Conservation (phyloP, 2,113 vertebrate species). For the Dolichallabes microphthalmus region DNA sequence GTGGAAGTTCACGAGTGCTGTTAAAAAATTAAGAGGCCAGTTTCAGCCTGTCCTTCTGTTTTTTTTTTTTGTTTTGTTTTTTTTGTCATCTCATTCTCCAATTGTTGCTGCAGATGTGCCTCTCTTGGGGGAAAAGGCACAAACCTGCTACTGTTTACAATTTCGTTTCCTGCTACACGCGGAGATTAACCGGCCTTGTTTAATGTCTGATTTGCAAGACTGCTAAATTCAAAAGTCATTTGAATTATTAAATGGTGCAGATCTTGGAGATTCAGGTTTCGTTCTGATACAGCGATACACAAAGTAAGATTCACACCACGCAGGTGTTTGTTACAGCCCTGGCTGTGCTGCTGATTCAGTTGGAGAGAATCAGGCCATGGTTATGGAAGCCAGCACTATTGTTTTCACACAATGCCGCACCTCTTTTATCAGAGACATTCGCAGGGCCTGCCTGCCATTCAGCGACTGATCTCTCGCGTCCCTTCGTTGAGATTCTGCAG, state of each 20-base stretch:
- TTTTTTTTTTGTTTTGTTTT: too few species aligned
- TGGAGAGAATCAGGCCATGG: constrained; percentile 24
- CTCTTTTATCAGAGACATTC: constrained; percentile 18
- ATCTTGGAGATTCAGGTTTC: constrained; percentile 47
- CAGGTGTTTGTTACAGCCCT: constrained; percentile 44
- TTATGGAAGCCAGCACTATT: constrained; percentile 18
- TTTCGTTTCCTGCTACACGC: constrained; percentile 18
- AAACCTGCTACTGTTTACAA: constrained; percentile 1
- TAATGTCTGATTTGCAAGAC: constrained; percentile 34
- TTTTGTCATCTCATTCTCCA: background rate
- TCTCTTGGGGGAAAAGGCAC: background rate
- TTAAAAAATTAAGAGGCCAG: background rate
- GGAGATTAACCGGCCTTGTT: background rate
- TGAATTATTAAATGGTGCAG: constrained; percentile 40
- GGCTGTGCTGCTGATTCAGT: constrained; percentile 2
- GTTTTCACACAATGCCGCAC: constrained; percentile 16
- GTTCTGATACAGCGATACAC: constrained; percentile 27
- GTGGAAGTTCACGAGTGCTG: background rate
- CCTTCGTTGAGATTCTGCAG: constrained; percentile 3
- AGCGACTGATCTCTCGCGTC: background rate
- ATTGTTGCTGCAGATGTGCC: background rate
- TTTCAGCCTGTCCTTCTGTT: background rate
- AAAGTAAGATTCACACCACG: constrained; percentile 14
- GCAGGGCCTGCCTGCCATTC: constrained; percentile 8
- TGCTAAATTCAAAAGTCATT: constrained; percentile 37